phyloP scores from a whole-genome alignment of 2,888 invertebrate species.

The Drosophila neotestacea region DNA sequence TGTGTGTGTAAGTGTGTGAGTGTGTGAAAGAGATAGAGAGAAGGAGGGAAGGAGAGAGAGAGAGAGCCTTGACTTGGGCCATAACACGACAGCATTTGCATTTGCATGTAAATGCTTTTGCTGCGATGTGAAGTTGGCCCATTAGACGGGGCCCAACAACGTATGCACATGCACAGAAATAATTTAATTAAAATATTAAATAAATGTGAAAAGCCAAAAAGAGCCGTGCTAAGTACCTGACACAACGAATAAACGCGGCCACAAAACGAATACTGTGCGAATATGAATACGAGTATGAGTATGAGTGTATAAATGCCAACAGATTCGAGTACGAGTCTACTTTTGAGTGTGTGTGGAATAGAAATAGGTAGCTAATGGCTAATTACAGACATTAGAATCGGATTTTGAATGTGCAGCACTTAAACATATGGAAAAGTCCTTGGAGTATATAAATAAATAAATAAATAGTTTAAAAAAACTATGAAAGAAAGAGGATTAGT shows the following conservation, averaged over 20 bases:
- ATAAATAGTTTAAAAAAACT: too few species aligned
- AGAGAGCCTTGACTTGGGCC: constrained; percentile 43
- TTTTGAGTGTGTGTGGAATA: neutral
- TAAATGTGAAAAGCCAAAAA: constrained; percentile 68
- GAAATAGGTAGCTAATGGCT: constrained; percentile 27
- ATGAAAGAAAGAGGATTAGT: too few species aligned
- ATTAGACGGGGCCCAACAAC: constrained; percentile 63
- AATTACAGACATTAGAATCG: constrained; percentile 55
- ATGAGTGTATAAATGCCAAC: neutral
- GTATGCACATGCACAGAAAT: constrained; percentile 67
- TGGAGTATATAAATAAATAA: neutral
- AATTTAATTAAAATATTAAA: constrained; percentile 81
- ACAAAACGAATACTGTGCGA: constrained; percentile 25
- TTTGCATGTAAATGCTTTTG: constrained; percentile 70
- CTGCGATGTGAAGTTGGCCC: constrained; percentile 65
- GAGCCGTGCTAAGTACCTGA: constrained; percentile 37
- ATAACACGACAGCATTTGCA: constrained; percentile 69
- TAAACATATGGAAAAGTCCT: constrained; percentile 16
- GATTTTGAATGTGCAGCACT: constrained; percentile 30
- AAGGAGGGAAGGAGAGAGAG: neutral
- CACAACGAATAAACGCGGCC: constrained; percentile 36
- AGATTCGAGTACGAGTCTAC: constrained; percentile 1
- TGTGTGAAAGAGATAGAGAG: neutral
- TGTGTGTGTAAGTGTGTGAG: constrained; percentile 1
- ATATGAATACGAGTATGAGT: neutral